Evolutionary conservation across 2,113 vertebrate species (phyloP).

Genomic region (Corythaixoides concolor): DNA sequence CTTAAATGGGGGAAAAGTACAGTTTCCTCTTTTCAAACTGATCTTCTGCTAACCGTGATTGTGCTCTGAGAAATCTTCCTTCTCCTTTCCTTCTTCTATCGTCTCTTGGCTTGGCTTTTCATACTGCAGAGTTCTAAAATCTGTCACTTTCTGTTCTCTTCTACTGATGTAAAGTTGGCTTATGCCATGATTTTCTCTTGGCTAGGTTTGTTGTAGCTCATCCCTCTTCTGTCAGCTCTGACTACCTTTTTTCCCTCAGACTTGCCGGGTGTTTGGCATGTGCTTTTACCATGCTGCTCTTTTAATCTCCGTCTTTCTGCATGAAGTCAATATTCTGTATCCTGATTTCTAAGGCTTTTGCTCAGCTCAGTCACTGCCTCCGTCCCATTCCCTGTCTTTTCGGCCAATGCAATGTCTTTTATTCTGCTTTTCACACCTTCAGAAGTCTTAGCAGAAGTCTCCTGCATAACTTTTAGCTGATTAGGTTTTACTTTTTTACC

Average conservation of each 20-base stretch:
- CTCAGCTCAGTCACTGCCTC: not conserved
- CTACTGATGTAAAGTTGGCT: slow-evolving; percentile 9
- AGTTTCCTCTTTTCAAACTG: not conserved
- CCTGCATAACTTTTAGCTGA: not conserved
- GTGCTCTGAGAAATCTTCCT: not conserved
- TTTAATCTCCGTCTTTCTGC: not conserved
- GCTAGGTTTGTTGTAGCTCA: slow-evolving; percentile 8
- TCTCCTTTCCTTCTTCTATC: not conserved
- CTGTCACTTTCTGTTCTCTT: slow-evolving; percentile 12
- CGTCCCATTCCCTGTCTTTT: not conserved
- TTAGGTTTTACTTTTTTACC: not conserved
- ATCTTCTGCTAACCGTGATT: not conserved
- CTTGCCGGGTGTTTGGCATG: not conserved
- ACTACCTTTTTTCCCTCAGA: not conserved
- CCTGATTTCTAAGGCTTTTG: not conserved
- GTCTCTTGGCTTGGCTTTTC: not conserved
- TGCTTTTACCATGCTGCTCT: not conserved
- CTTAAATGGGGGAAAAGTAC: not conserved
- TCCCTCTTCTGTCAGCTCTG: slow-evolving; percentile 1
- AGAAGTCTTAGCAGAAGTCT: not conserved
- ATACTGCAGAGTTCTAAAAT: not conserved
- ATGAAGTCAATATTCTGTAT: not conserved
- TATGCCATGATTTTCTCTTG: slow-evolving; percentile 25
- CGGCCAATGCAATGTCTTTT: not conserved
- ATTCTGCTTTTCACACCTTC: not conserved